Base-by-base conservation (phyloP, 2,888 invertebrate species). In the Orthosia gothica region DNA sequence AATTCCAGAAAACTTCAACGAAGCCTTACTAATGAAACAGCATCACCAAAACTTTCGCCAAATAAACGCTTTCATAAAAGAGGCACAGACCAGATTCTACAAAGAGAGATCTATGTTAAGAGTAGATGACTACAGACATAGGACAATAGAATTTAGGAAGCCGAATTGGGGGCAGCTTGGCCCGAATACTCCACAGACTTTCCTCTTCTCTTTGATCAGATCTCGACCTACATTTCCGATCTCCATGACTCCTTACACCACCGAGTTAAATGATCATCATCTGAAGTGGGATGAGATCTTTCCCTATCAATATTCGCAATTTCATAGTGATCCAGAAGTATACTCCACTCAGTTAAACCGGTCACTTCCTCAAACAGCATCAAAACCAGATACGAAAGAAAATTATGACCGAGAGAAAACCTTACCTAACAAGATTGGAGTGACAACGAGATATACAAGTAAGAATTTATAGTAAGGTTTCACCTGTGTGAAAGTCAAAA, bases 1-100 rank as follows among this genome's bases (percentile, higher is more conserved):
- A 40, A 40, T 74, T 73, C 2, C 75, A 73, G 73, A 5, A n/a
- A 74, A 59, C n/a, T 75, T 75, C 32, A n/a, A 78, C 18, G 79
- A 75, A 78, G 26, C 13, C 7, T 2, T 12, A 15, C 5, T 75
- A 18, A 54, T 78, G n/a, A 59, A 32, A 13, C 13, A 9, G 11
- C 58, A 59, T 32, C 58, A 69, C 32, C n/a, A 40, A 13, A 78
- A 78, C 58, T 18, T 20, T 15, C 11, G 47, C 0, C 16, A 78
- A 18, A 32, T 75, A 16, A 52, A 49, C 16, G 13, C 32, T 2
- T 78, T 75, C 11, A 78, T 75, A 5, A 69, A 52, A n/a, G n/a
- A 52, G 0, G 58, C 50, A 0, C 11, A 32, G 7, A 20, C 32
- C 5, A 78, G 23, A 2, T 75, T 78, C 32, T 23, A n/a, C 1